Evolutionary conservation across 2,888 invertebrate genomes (phyloP), one percentile per base, ranked within the genome.

Genomic region (Cremastinae sp.): DNA sequence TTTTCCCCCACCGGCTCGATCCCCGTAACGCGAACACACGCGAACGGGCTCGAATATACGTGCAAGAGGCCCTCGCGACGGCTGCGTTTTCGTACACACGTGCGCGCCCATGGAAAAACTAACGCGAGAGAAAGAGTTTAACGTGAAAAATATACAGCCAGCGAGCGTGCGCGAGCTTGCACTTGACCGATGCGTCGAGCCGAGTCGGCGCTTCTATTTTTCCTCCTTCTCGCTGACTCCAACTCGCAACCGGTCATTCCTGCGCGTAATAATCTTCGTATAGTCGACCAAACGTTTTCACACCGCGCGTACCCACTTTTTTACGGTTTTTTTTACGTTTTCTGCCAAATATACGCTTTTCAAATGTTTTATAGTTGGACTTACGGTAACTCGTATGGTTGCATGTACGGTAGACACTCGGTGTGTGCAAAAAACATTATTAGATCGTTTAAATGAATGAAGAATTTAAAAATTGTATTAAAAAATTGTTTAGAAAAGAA

Each of bases 321-420:
- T 14, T 9, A 18, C 2, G 12, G 28, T 14, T 47, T 18, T n/a
- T 49, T n/a, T 28, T 53, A n/a, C 38, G 51, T 8, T n/a, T 54
- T 53, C 14, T 41, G 12, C 45, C 59, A 36, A 43, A 43, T n/a
- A 45, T 43, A 22, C 20, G 18, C 22, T 18, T n/a, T 56, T n/a
- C 45, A 62, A 51, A 76, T 76, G 76, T 76, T 76, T 73, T 73
- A 76, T 53, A 76, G 73, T 41, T 76, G 76, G 76, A 73, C 76
- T 18, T 76, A 73, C 59, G 64, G 76, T 59, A 73, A 73, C 38
- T 73, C 76, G 72, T 73, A 72, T 59, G 76, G 72, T 69, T 76
- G 76, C 49, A 73, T 76, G 73, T 76, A 76, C 69, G 73, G 62
- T 58, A 68, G 76, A 76, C 72, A 73, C 53, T 73, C 76, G 76